phyloP scores from a whole-genome alignment of 2,113 vertebrate genomes.

The Rhinopithecus roxellana region DNA sequence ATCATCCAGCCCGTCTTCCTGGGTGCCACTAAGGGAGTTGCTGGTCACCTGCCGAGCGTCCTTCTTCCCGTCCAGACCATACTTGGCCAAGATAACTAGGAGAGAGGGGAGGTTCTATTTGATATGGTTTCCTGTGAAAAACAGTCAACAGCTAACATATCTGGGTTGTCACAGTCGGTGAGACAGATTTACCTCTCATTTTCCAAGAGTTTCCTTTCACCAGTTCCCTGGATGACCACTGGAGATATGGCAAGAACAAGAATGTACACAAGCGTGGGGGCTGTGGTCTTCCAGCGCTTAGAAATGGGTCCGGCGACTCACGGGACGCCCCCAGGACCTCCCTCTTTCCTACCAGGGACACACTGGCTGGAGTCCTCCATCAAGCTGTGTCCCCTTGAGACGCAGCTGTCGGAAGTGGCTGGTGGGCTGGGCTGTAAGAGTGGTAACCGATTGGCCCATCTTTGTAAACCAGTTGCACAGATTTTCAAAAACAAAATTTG shows the following conservation, averaged over 20 bases:
- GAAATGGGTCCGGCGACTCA: rapidly evolving
- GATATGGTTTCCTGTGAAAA: neutral
- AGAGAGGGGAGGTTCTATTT: neutral
- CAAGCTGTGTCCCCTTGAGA: neutral
- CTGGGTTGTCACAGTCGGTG: too few relatives aligned
- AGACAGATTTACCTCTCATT: neutral
- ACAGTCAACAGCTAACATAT: neutral
- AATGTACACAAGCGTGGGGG: rapidly evolving
- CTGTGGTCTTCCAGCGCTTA: neutral
- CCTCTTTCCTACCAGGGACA: neutral
- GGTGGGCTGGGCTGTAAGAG: too few relatives aligned
- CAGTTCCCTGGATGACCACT: neutral
- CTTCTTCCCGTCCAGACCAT: slow-evolving; percentile 95
- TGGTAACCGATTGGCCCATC: rapidly evolving
- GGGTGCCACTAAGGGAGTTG: slow-evolving; percentile 89
- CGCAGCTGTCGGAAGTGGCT: neutral
- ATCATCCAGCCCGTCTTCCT: slow-evolving; percentile 90
- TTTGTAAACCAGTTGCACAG: rapidly evolving
- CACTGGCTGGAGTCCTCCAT: rapidly evolving
- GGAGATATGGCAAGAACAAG: neutral
- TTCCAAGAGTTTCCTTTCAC: neutral
- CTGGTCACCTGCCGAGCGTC: slow-evolving; percentile 85
- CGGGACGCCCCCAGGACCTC: neutral
- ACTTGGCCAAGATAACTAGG: slow-evolving; percentile 95
- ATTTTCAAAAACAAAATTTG: neutral